Evolutionary conservation across 2,797 vertebrate genomes (phyloP).

Genomic region (Crax fasciolata): DNA sequence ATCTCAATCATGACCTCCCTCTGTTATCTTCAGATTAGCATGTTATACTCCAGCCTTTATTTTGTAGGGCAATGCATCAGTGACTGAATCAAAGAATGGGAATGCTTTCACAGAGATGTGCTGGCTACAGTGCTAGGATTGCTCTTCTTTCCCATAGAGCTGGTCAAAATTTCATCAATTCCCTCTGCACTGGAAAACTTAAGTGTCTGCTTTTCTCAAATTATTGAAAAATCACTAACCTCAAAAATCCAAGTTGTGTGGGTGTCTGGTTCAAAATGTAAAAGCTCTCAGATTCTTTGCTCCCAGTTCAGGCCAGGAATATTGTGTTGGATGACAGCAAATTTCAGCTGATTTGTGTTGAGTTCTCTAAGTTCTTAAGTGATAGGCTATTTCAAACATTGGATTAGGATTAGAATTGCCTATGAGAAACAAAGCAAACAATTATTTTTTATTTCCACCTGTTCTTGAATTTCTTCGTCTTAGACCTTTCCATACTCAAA

Average conservation of each 20-base stretch:
- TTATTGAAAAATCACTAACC: not conserved
- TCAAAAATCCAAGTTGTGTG: not conserved
- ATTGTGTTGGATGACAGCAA: not conserved
- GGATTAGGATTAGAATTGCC: slow-evolving; percentile 4
- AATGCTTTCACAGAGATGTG: not conserved
- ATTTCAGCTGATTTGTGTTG: not conserved
- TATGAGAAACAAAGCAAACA: not conserved
- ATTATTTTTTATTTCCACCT: not conserved
- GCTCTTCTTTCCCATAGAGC: not conserved
- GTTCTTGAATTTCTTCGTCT: not conserved
- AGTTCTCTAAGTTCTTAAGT: not conserved
- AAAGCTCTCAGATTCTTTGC: not conserved
- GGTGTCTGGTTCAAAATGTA: not conserved
- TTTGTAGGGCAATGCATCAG: not conserved
- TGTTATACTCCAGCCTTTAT: not conserved
- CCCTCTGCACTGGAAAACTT: not conserved
- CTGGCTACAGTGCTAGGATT: not conserved
- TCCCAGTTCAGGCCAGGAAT: not conserved
- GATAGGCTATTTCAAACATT: not conserved
- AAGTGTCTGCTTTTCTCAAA: not conserved
- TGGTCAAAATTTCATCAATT: not conserved
- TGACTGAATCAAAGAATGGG: not conserved
- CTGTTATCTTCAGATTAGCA: not conserved
- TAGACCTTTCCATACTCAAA: not conserved
- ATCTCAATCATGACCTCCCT: not conserved